Percentiles rank a stretch among this genome's conserved stretches.
Evolutionary conservation across 2,113 vertebrate genomes (phyloP).

Genomic region (Papio anubis): DNA sequence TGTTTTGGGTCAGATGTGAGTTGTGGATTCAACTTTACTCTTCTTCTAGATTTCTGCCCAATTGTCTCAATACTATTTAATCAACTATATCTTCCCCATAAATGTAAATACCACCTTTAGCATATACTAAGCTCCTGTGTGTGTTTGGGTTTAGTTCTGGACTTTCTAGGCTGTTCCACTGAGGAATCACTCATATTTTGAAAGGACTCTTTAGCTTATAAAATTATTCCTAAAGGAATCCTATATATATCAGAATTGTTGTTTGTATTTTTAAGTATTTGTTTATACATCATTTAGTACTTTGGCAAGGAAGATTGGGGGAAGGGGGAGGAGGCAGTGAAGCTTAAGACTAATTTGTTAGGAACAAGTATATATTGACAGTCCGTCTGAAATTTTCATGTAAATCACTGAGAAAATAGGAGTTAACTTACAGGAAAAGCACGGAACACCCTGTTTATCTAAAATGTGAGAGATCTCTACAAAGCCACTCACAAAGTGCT

Average conservation of each 20-base stretch:
- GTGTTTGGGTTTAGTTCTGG: slow-evolving; percentile 18
- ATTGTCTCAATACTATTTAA: neutral
- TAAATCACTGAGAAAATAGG: slow-evolving; percentile 45
- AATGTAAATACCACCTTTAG: neutral
- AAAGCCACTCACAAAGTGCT: neutral
- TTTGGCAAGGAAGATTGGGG: slow-evolving; percentile 23
- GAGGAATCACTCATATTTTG: slow-evolving; percentile 13
- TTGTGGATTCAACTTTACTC: neutral
- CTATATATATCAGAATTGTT: neutral
- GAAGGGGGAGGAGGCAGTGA: neutral
- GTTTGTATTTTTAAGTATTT: slow-evolving; percentile 33
- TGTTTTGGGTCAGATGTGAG: slow-evolving; percentile 5
- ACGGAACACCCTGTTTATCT: neutral
- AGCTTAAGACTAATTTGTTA: slow-evolving; percentile 45
- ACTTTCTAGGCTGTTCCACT: neutral
- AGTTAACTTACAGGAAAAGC: slow-evolving; percentile 19
- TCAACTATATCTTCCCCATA: neutral
- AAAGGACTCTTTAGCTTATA: neutral
- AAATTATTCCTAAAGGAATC: neutral
- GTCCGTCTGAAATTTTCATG: slow-evolving; percentile 36
- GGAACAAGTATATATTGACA: slow-evolving; percentile 6
- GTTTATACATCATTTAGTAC: slow-evolving; percentile 36
- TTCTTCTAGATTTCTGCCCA: neutral
- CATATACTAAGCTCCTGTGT: neutral
- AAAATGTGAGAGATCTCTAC: neutral